Evolutionary conservation across 2,888 invertebrate species (phyloP), one percentile per base, ranked within the genome.

Genomic region (Latrodectus hesperus): DNA sequence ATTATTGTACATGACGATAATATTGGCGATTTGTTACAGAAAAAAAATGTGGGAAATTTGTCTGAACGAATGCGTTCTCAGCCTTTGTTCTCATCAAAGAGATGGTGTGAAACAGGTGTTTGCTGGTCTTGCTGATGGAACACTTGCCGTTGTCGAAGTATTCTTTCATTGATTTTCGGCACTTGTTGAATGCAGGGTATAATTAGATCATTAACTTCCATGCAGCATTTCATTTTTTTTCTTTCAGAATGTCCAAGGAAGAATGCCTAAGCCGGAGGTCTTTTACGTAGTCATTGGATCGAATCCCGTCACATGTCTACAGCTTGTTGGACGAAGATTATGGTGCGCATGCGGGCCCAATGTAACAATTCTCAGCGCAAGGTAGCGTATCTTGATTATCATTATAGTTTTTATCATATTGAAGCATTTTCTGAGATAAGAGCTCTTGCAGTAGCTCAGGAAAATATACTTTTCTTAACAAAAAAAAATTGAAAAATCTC

Each of bases 111-210:
- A 91, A 38, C 91, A 92, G 60, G 91, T 93, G 14, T 93, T 93
- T 89, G 92, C 93, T 22, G 93, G 92, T 0, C 91, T 94, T 38
- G 93, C 93, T n/a, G 93, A 93, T 90, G 94, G 94, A 14, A 93
- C 93, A 0, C 90, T 94, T 9, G 93, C 93, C n/a, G 92, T 94
- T 9, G 90, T 93, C 22, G 93, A 94, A 91, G 93, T 93, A 80
- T 49, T 60, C 0, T 6, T 6, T 17, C 17, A 67, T n/a, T n/a
- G 11, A 17, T 67, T 22, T 67, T 67, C 22, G 6, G 14, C n/a
- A 11, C n/a, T 12, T 12, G 22, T 17, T 17, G n/a, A n/a, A 6
- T 8, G 4, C n/a, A 5, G 6, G 10, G n/a, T 10, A 9, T 9
- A 22, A 67, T 8, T 1, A 38, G 2, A 38, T 1, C 38, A 6